Evolutionary conservation across 1,140 invertebrate species (phyloP).

Genomic region (Drosophila repleta): DNA sequence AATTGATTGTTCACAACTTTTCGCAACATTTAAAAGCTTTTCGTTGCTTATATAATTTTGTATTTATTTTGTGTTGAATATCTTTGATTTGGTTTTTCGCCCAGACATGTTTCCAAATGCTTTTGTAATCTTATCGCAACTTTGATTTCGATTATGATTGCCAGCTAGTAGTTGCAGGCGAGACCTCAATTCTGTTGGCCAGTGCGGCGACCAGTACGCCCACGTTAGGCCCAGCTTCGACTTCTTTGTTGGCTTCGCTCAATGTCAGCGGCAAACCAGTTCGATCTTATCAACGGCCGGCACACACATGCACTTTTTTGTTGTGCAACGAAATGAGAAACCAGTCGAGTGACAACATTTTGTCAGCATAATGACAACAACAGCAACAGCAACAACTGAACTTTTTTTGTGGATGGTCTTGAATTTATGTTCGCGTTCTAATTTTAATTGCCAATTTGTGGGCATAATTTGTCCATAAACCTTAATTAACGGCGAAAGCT

Average conservation of each 20-base stretch:
- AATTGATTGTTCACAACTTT: too few relatives aligned
- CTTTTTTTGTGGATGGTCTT: constrained; percentile 46
- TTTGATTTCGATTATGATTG: constrained; percentile 35
- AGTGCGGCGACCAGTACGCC: constrained; percentile 35
- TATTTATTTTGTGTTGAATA: not conserved
- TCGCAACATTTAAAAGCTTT: too few relatives aligned
- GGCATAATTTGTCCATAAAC: constrained; percentile 82
- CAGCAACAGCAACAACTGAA: constrained; percentile 11
- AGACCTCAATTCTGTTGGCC: constrained; percentile 2
- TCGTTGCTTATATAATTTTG: not conserved
- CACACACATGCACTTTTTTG: constrained; percentile 34
- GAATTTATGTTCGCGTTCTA: constrained; percentile 80
- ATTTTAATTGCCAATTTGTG: constrained; percentile 83
- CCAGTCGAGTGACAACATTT: constrained; percentile 74
- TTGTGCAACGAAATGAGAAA: constrained; percentile 50
- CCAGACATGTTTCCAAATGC: not conserved
- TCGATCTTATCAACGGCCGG: constrained; percentile 39
- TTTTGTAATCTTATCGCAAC: constrained; percentile 35
- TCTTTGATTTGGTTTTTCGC: too few relatives aligned
- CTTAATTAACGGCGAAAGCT: constrained; percentile 80
- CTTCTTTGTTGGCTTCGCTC: not conserved
- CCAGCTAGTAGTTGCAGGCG: not conserved
- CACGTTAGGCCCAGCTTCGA: constrained; percentile 5
- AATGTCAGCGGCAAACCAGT: constrained; percentile 35
- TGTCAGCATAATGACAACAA: constrained; percentile 47